Base-by-base conservation (phyloP, 1,140 invertebrate species). In the Pachyrhynchus sulphureomaculatus region DNA sequence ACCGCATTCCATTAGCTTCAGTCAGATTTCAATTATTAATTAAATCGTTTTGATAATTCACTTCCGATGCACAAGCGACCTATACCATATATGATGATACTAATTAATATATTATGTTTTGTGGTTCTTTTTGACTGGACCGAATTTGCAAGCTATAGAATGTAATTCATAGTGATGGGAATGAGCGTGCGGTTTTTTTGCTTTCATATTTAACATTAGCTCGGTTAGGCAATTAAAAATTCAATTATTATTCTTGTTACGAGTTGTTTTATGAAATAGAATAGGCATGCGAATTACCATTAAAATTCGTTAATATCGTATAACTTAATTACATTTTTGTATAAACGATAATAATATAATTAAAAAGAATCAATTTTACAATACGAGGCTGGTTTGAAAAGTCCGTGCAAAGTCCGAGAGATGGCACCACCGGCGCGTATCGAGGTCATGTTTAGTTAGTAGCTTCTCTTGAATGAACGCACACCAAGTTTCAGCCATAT, bases 91-190 rank as follows among this genome's bases (percentile, higher is more conserved):
- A 47, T 45, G 29, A 33, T 56, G 53, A 23, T 44, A 32, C 52
- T 60, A 60, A 53, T 60, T 60, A 60, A 60, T 52, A 60, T 44
- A 44, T 51, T 45, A 51, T 33, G 44, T 60, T 52, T 33, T 45
- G 29, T 17, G 45, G 45, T 15, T 17, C n/a, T 9, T 45, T 33
- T 45, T n/a, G 32, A 20, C 21, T 52, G 34, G 9, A 44, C 52
- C 52, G 37, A 36, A 55, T 34, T 47, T 56, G 4, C 37, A 12
- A 41, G 37, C 33, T 58, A 49, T 48, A 58, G 48, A 37, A 58
- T 58, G 55, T 49, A 58, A 37, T 49, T 49, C 17, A 39, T 58
- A 58, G 48, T 58, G 48, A 58, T 47, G 45, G 47, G 48, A 58
- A 58, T 49, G 55, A 49, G 44, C 33, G 13, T 49, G 55, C 37